phyloP scores from a whole-genome alignment of 2,113 vertebrate species.

The Sisor rabdophorus region DNA sequence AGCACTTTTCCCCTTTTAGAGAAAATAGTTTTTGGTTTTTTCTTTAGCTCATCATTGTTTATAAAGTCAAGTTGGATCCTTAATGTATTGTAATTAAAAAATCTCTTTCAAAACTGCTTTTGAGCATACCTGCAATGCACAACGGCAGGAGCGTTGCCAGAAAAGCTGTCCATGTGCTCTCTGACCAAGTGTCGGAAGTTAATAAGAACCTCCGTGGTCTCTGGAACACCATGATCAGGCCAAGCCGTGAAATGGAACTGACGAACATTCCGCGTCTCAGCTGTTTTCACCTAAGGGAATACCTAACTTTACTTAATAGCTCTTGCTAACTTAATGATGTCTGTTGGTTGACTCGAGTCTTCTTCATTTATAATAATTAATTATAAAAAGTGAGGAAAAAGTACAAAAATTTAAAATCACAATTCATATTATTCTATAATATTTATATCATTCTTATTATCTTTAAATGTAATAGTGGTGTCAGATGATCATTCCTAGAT shows the following conservation, averaged over 20 bases:
- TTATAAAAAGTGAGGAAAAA: not conserved
- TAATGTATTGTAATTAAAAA: not conserved
- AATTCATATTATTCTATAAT: no score
- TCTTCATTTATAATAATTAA: not conserved
- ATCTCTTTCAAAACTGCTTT: not conserved
- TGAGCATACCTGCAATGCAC: slow-evolving; percentile 90
- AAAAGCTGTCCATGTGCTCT: slow-evolving; percentile 82
- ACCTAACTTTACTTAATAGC: not conserved
- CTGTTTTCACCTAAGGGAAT: slow-evolving; percentile 69
- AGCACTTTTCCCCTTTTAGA: no score
- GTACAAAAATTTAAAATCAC: no score
- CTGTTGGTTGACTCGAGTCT: not conserved
- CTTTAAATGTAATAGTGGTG: no score
- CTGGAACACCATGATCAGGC: slow-evolving; percentile 90
- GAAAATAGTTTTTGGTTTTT: no score
- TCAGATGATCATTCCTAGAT: no score
- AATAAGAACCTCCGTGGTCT: slow-evolving; percentile 89
- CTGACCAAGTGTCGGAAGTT: slow-evolving; percentile 88
- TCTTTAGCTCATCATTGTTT: not conserved
- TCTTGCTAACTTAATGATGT: no score
- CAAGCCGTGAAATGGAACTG: slow-evolving; percentile 99
- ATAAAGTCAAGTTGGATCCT: not conserved
- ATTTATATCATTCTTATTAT: no score
- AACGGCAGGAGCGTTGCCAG: slow-evolving; percentile 76
- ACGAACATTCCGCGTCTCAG: slow-evolving; percentile 76